These are phyloP conservation scores for Melanotaenia duboulayi DNA, from an alignment of 2,113 vertebrate species.

Conservation along the genomic window DNA sequence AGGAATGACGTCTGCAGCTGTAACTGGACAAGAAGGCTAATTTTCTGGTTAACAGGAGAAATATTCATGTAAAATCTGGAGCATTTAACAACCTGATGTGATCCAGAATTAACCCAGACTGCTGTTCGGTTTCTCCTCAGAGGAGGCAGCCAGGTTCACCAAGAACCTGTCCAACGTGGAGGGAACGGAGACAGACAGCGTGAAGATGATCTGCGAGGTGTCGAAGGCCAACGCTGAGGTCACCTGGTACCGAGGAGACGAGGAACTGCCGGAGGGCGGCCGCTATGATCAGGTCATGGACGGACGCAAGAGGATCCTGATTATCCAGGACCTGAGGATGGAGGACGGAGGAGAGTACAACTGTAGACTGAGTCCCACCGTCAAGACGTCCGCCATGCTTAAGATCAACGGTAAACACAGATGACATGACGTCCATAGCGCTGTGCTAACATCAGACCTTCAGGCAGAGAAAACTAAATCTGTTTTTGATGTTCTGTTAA, in stretches of 20 bases:
- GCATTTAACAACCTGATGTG: too few species aligned
- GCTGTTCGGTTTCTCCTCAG: constrained; percentile 75
- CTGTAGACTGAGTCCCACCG: constrained; percentile 87
- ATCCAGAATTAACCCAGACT: background rate
- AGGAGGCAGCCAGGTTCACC: constrained; percentile 95
- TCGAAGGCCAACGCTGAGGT: constrained; percentile 93
- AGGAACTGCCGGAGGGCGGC: constrained; percentile 92
- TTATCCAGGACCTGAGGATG: constrained; percentile 89
- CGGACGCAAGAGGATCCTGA: constrained; percentile 90
- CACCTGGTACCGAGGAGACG: constrained; percentile 91
- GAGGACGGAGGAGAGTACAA: constrained; percentile 90
- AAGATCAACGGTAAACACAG: constrained; percentile 87
- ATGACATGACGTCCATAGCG: background rate
- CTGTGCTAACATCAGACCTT: too few species aligned
- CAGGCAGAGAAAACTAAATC: too few species aligned
- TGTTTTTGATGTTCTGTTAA: too few species aligned
- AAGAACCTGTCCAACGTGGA: constrained; percentile 96
- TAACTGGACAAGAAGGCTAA: too few species aligned
- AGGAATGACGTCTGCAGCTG: constrained; percentile 42
- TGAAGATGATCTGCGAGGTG: constrained; percentile 95
- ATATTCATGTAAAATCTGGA: too few species aligned
- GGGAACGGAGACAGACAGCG: constrained; percentile 92
- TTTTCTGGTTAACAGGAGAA: too few species aligned
- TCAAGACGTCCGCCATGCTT: constrained; percentile 87
- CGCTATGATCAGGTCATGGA: constrained; percentile 91